Conservation (phyloP, 1,140 invertebrate genomes). For the Drosophila insularis region DNA sequence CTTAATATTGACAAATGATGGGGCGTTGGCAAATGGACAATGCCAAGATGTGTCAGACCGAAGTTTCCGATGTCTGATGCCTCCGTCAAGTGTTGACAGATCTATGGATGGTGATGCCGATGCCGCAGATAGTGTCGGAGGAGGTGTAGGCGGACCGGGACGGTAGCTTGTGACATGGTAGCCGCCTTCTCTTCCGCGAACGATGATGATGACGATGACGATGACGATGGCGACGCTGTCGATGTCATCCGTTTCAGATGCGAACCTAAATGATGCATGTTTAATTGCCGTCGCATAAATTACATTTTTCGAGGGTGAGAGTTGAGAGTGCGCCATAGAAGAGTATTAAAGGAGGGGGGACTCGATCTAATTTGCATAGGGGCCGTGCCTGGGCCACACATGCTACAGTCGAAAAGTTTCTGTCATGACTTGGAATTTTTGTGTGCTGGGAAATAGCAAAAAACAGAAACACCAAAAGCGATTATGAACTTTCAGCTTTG, state of each 20-base stretch:
- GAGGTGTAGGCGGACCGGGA: background rate
- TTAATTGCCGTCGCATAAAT: slow-evolving; percentile 79
- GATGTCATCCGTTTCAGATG: slow-evolving; percentile 46
- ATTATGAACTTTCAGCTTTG: slow-evolving; percentile 5
- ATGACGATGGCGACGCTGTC: slow-evolving; percentile 45
- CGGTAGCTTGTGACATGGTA: slow-evolving; percentile 58
- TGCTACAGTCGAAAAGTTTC: slow-evolving; percentile 16
- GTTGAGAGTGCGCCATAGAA: slow-evolving; percentile 16
- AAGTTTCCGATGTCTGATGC: slow-evolving; percentile 27
- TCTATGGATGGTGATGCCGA: slow-evolving; percentile 51
- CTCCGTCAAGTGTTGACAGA: slow-evolving; percentile 69
- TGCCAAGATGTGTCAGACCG: slow-evolving; percentile 57
- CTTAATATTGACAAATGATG: slow-evolving; percentile 80
- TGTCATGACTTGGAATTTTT: slow-evolving; percentile 10
- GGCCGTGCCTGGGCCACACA: slow-evolving; percentile 57
- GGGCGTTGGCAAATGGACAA: slow-evolving; percentile 59
- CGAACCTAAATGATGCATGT: slow-evolving; percentile 78
- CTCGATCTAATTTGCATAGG: slow-evolving; percentile 44
- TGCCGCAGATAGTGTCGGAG: slow-evolving; percentile 9
- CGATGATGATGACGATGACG: slow-evolving; percentile 42
- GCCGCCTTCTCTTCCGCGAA: slow-evolving; percentile 60
- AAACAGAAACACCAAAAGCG: background rate
- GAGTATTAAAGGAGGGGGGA: slow-evolving; percentile 15
- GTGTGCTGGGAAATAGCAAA: background rate
- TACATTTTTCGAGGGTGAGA: slow-evolving; percentile 64